Evolutionary conservation across 2,113 vertebrate genomes (phyloP).

Genomic region (Plecotus auritus): DNA sequence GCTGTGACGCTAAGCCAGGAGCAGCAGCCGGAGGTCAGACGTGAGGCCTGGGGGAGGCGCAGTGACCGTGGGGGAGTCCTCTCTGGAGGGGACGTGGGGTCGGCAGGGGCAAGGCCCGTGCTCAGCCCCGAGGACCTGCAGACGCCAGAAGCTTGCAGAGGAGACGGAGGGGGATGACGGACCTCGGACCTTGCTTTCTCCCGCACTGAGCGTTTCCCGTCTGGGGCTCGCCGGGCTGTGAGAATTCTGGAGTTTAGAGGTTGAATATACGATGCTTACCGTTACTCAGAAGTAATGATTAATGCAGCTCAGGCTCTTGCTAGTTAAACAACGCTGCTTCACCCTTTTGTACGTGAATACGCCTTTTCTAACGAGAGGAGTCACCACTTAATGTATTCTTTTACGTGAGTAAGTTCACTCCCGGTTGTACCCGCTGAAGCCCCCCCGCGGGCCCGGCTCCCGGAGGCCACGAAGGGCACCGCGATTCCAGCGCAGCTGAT

Average conservation of each 20-base stretch:
- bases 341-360: background rate
- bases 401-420: background rate
- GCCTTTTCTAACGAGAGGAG: background rate
- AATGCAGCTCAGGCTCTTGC: background rate
- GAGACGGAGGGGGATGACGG: background rate
- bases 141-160: background rate
- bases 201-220: background rate
- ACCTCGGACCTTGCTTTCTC: background rate
- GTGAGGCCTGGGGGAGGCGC: background rate
- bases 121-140: background rate
- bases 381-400: background rate
- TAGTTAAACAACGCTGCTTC: background rate
- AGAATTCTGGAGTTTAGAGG: background rate
- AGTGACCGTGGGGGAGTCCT: background rate
- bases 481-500: background rate
- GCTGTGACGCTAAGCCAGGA: background rate
- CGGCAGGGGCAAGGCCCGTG: background rate
- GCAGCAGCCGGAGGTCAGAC: background rate
- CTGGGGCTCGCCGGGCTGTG: background rate
- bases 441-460: background rate
- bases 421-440: background rate
- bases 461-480: background rate
- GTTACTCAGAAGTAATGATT: background rate
- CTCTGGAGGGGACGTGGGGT: background rate
- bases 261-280: background rate